phyloP scores from a whole-genome alignment of 2,113 vertebrate genomes.

The Maccullochella peelii region DNA sequence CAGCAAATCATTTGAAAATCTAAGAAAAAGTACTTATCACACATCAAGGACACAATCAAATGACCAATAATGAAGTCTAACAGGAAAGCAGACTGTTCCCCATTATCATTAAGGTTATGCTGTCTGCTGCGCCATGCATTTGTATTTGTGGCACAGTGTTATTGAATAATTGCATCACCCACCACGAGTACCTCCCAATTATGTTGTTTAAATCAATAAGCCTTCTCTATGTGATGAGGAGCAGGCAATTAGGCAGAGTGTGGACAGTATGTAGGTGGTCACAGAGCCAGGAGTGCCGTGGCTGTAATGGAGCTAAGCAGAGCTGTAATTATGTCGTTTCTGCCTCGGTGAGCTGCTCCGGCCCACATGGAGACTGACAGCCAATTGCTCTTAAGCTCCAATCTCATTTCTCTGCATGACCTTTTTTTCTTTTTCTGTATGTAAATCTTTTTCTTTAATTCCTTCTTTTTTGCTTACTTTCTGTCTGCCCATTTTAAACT shows the following conservation, averaged over 20 bases:
- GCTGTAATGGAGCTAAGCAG: conserved; percentile 61
- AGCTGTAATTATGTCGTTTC: conserved; percentile 62
- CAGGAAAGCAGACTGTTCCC: conserved; percentile 2
- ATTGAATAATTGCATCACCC: neutral
- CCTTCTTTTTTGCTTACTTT: neutral
- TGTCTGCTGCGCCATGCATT: neutral
- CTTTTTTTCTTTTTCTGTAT: neutral
- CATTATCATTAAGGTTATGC: conserved; percentile 31
- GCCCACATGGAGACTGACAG: conserved; percentile 12
- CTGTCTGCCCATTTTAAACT: neutral
- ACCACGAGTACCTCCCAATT: conserved; percentile 35
- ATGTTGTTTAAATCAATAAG: conserved; percentile 73
- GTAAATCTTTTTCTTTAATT: neutral
- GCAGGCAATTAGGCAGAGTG: conserved; percentile 50
- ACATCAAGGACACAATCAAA: conserved; percentile 20
- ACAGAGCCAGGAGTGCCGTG: conserved; percentile 23
- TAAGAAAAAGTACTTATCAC: neutral
- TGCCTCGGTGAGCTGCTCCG: conserved; percentile 1
- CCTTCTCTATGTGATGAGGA: conserved; percentile 39
- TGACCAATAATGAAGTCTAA: conserved; percentile 32
- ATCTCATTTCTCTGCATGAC: neutral
- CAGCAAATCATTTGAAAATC: conserved; percentile 11
- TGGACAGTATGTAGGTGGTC: conserved; percentile 60
- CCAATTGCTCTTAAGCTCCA: neutral
- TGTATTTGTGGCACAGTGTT: too few relatives aligned